phyloP scores from a whole-genome alignment of 2,113 vertebrate species.

The Telmatochromis sp. region DNA sequence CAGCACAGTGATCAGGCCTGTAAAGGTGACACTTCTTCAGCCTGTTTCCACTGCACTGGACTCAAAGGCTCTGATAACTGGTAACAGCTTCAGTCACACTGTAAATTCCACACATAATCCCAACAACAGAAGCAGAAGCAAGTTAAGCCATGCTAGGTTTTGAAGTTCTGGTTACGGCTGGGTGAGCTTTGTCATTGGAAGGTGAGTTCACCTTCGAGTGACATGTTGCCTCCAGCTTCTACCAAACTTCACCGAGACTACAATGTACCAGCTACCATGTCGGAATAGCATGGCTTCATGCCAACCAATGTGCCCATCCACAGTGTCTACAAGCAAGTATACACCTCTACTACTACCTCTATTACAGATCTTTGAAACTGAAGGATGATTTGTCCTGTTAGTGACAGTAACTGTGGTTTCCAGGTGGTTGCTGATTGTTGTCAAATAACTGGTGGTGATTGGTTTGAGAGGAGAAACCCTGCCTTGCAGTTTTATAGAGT shows the following conservation, averaged over 20 bases:
- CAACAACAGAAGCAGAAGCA: neutral
- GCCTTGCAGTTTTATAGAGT: neutral
- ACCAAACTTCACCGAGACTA: neutral
- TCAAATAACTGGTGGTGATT: neutral
- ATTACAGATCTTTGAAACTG: neutral
- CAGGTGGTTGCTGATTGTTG: neutral
- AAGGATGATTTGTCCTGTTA: neutral
- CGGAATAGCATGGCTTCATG: neutral
- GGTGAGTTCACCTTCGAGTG: neutral
- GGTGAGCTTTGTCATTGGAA: neutral
- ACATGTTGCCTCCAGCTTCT: neutral
- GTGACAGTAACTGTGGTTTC: neutral
- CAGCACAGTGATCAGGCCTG: neutral
- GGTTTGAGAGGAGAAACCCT: neutral
- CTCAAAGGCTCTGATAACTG: neutral
- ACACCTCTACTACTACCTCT: neutral
- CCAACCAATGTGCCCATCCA: neutral
- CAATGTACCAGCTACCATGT: neutral
- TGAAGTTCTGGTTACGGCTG: neutral
- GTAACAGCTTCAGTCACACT: neutral
- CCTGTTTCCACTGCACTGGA: neutral
- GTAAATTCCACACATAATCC: neutral
- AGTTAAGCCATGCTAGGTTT: neutral
- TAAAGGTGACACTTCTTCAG: neutral
- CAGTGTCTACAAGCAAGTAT: neutral